Base-by-base conservation (phyloP, 2,113 vertebrate species). In the Budorcas taxicolor region DNA sequence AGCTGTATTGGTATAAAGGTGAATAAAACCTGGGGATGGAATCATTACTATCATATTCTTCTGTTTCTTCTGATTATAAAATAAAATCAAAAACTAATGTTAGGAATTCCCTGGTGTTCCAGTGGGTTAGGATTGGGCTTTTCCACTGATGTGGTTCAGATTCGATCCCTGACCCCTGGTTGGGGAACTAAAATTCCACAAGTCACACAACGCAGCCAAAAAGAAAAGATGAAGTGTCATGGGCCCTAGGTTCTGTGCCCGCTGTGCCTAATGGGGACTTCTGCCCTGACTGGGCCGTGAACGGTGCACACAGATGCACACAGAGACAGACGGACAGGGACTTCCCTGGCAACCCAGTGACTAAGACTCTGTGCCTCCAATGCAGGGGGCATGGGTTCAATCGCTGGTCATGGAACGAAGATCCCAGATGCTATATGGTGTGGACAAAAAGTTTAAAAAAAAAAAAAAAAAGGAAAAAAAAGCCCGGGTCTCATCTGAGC, bases 1-100 rank as follows among this genome's bases (percentile, higher is more conserved):
- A 82, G 10, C 23, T 47, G 23, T 36, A 45, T 45, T 74, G 4
- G 12, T 82, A 52, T 74, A 45, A 91, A 82, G 45, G 43, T 52
- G 47, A 93, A 62, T 89, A 76, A 84, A 62, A 74, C 25, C 16
- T 25, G 80, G 52, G 52, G 25, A 12, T 91, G 33, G 50, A 71
- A n/a, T 84, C 16, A 67, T 55, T 78, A 64, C 57, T 76, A 29
- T 21, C 4, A 10, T 57, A 58, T 43, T 64, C 2, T 43, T n/a
- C 23, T 67, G 8, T 60, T 90, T 58, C 9, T 90, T 93, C 33
- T 55, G 52, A 43, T 78, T 95, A 74, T 82, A 81, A 82, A 89
- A 52, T 60, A 36, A 90, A 76, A 67, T 58, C 3, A 7, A 86
- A 85, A 87, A 11, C 40, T 45, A n/a, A 33, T 76, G 62, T 87